These are phyloP conservation scores for Calidris pygmaea DNA, from an alignment of 2,113 vertebrate genomes.

Conservation along the genomic window DNA sequence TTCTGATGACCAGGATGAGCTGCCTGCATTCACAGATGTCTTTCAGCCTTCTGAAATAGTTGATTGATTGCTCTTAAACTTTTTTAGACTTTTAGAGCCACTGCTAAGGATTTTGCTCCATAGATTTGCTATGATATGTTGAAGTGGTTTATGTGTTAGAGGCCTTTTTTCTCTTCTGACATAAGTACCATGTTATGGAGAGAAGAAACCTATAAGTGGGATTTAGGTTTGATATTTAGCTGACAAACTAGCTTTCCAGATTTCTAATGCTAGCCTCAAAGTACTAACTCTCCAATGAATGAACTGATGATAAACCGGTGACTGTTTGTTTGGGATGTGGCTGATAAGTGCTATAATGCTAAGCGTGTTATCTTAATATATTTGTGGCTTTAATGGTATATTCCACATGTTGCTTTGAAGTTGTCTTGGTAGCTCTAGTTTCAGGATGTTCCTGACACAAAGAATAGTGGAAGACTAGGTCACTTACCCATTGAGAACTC, in stretches of 20 bases:
- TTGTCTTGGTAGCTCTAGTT: neutral
- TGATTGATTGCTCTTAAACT: neutral
- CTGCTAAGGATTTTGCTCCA: neutral
- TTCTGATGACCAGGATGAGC: neutral
- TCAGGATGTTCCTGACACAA: neutral
- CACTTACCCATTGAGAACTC: neutral
- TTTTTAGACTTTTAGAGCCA: neutral
- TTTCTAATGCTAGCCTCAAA: neutral
- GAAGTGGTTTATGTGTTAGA: neutral
- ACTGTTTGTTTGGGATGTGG: neutral
- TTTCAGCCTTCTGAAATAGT: neutral
- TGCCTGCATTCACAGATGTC: neutral
- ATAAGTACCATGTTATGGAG: neutral
- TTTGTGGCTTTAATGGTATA: neutral
- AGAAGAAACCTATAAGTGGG: neutral
- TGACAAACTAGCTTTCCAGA: neutral
- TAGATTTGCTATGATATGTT: neutral
- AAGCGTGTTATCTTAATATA: neutral
- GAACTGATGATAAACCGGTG: neutral
- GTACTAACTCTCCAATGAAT: neutral
- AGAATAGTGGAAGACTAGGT: neutral
- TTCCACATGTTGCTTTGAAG: neutral
- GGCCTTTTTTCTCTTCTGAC: neutral
- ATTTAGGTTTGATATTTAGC: neutral
- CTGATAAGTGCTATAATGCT: neutral